Base-by-base conservation (phyloP, 2,113 vertebrate genomes). In the Hassar affinis region DNA sequence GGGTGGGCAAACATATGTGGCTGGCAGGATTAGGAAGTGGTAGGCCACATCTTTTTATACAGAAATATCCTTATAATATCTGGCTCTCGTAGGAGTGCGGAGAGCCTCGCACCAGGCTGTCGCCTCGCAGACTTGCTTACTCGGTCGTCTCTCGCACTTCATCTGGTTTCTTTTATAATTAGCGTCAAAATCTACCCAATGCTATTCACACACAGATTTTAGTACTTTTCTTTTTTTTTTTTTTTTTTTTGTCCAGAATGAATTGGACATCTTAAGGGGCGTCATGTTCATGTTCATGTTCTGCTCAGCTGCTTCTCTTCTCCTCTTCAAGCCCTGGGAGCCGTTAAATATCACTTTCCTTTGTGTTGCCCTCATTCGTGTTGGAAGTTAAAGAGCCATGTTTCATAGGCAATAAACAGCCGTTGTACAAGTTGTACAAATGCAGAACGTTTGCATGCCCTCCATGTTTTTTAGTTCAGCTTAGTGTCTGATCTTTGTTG, bases 21-120 rank as follows among this genome's bases (percentile, higher is more conserved):
- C 93, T 92, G 92, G 83, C 88, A 86, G 91, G 92, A 91, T 93
- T 90, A 95, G 96, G 95, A 97, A 97, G 96, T 94, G 96, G 95
- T 95, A 91, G 82, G 93, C 96, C 96, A 94, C 94, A 94, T 93
- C 91, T 92, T 94, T 96, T 94, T 92, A 88, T 91, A 95, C 93
- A 91, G 92, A 83, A 87, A 95, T 90, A 91, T 94, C 92, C 96
- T 94, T 94, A 92, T 91, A 94, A 93, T 94, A 89, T 90, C 88
- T 83, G 69, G 88, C 91, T 92, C 92, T 92, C 85, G 78, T 80
- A 92, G 90, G 92, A 92, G 82, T 79, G 87, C 57, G 86, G 86
- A 86, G 59, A 82, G 71, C 77, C 82, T 81, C 83, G 84, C 85
- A 71, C 87, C 88, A 87, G 84, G 89, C 86, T 72, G 64, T 75